phyloP scores from a whole-genome alignment of 2,797 vertebrate species.

The Carduelis carduelis region DNA sequence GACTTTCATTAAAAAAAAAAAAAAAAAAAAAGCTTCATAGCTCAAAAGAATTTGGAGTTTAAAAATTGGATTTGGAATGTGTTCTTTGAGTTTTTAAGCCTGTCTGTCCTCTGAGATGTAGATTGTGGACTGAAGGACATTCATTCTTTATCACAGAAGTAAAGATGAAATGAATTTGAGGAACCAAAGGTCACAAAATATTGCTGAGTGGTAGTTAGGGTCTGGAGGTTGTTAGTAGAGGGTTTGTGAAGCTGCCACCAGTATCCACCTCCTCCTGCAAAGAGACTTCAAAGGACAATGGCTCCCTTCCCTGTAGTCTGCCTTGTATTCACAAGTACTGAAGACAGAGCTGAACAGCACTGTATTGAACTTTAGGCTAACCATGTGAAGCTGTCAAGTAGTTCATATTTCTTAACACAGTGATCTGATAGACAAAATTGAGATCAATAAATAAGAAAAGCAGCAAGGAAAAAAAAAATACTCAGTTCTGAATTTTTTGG shows the following conservation, averaged over 20 bases:
- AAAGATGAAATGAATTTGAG: background rate
- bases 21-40: background rate
- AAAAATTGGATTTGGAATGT: background rate
- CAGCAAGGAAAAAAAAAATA: background rate
- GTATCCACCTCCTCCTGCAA: background rate
- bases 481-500: background rate
- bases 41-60: background rate
- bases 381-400: background rate
- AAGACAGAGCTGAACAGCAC: background rate
- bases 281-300: background rate
- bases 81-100: background rate
- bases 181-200: background rate
- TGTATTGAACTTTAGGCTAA: background rate
- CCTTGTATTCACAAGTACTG: background rate
- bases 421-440: background rate
- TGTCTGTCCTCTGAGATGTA: background rate
- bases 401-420: background rate
- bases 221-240: background rate
- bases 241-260: background rate
- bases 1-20: background rate
- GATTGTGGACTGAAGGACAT: background rate
- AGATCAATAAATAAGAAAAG: background rate
- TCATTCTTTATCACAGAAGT: background rate
- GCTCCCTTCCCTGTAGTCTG: background rate
- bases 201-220: background rate